Evolutionary conservation across 2,797 vertebrate species (phyloP).

Genomic region (Calcarius lapponicus): DNA sequence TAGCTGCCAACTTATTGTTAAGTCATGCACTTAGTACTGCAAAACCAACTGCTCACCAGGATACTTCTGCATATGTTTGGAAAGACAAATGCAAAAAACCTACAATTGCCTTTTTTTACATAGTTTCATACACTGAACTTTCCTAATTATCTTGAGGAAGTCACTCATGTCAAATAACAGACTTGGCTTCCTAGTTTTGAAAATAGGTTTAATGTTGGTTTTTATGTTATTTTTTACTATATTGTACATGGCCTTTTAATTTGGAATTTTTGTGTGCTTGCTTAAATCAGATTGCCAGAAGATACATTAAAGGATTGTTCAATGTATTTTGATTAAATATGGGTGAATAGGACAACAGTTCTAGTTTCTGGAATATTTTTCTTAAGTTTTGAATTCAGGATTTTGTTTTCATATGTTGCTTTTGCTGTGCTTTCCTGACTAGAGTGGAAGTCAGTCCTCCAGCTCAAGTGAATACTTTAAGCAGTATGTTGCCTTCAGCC

Average conservation of each 20-base stretch:
- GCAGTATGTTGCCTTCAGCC: slow-evolving; percentile 76
- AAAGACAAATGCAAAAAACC: not conserved
- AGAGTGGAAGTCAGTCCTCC: slow-evolving; percentile 86
- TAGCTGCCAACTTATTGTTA: not conserved
- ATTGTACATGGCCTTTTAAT: not conserved
- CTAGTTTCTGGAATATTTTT: not conserved
- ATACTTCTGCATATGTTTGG: not conserved
- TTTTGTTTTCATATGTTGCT: slow-evolving; percentile 24
- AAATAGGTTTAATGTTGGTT: not conserved
- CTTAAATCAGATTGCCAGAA: not conserved
- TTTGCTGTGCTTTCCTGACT: slow-evolving; percentile 33
- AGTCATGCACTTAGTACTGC: not conserved
- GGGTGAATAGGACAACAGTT: not conserved
- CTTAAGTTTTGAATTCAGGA: not conserved
- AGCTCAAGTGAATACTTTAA: slow-evolving; percentile 72
- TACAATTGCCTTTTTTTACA: not conserved
- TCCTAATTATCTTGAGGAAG: not conserved
- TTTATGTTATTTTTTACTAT: not conserved
- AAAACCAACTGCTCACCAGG: not conserved
- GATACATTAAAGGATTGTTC: not conserved
- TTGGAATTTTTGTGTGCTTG: not conserved
- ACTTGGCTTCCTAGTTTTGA: not conserved
- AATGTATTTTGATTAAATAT: not conserved
- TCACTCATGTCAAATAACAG: not conserved
- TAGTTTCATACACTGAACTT: not conserved